Base-by-base conservation (phyloP, 2,888 invertebrate genomes). In the Pammene aurita region DNA sequence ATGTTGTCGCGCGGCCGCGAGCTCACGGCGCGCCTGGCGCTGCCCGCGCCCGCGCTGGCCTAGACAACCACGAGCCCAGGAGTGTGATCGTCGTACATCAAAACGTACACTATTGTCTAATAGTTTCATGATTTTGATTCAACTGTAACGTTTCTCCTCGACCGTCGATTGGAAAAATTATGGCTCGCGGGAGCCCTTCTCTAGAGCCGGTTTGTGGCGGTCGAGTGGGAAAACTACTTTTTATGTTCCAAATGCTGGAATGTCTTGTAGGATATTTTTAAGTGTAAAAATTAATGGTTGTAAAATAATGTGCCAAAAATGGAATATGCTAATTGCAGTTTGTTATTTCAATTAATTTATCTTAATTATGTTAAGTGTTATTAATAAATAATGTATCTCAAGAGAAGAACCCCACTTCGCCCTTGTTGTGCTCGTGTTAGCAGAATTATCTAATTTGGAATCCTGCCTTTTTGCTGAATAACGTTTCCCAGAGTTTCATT, bases 1-100 rank as follows among this genome's bases (percentile, higher is more conserved):
- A 78, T 92, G 79, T 75, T 92, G 41, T 88, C 84, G 11, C 80
- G 88, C 10, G 89, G 92, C 5, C 77, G 92, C 0, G 89, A 85
- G 62, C 84, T 92, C 48, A 88, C 90, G 0, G 85, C 88, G 10
- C 78, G 87, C n/a, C 76, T 89, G 4, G 85, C 85, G 6, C 75
- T 86, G 34, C 87, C 74, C 26, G 46, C 46, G 13, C 54, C 1
- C 7, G 11, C 54, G 11, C 14, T 4, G 0, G 7, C 54, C 34
- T 5, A 9, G 9, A 34, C 46, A 35, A 4, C n/a, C 46, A 46
- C 46, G 6, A 5, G 5, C 14, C 5, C 7, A 9, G 6, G n/a
- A n/a, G n/a, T 38, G 2, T 48, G 16, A n/a, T 11, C 5, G n/a
- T n/a, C n/a, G n/a, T n/a, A n/a, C n/a, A 7, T 57, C 63, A 4